Evolutionary conservation across 1,140 invertebrate genomes (phyloP).

Genomic region (Dendrolimus kikuchii): DNA sequence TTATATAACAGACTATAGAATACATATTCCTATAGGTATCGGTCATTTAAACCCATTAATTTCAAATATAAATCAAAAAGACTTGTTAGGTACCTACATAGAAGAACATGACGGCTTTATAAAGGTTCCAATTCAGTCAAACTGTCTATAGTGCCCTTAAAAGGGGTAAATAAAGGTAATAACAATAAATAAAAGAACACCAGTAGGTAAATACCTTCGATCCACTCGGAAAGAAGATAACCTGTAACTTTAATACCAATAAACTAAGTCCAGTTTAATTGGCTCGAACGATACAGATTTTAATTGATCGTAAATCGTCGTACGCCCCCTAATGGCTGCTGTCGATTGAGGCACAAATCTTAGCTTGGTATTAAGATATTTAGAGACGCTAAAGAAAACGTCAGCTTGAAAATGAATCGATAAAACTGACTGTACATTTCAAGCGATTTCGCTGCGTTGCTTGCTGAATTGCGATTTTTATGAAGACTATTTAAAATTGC

Average conservation of each 20-base stretch:
- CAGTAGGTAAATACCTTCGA: slow-evolving; percentile 17
- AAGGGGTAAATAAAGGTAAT: no score
- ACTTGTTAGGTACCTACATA: no score
- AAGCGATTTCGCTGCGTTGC: not conserved
- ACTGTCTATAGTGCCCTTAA: no score
- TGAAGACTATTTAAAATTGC: no score
- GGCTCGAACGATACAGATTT: slow-evolving; percentile 57
- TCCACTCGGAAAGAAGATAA: slow-evolving; percentile 37
- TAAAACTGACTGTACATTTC: slow-evolving; percentile 11
- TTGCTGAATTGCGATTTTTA: no score
- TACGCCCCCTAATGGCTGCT: slow-evolving; percentile 35
- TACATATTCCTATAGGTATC: no score
- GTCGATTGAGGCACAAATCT: slow-evolving; percentile 35
- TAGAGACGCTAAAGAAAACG: slow-evolving; percentile 14
- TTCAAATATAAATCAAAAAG: no score
- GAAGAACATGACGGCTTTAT: no score
- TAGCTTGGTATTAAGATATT: slow-evolving; percentile 44
- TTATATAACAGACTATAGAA: no score
- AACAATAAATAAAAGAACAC: not conserved
- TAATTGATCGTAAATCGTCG: slow-evolving; percentile 61
- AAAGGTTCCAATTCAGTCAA: no score
- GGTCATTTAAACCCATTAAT: no score
- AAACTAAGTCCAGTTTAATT: slow-evolving; percentile 60
- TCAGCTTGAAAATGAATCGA: no score
- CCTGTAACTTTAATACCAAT: slow-evolving; percentile 42